These are phyloP conservation scores for Rhinolophus sinicus DNA, from an alignment of 2,113 vertebrate species.

Conservation along the genomic window DNA sequence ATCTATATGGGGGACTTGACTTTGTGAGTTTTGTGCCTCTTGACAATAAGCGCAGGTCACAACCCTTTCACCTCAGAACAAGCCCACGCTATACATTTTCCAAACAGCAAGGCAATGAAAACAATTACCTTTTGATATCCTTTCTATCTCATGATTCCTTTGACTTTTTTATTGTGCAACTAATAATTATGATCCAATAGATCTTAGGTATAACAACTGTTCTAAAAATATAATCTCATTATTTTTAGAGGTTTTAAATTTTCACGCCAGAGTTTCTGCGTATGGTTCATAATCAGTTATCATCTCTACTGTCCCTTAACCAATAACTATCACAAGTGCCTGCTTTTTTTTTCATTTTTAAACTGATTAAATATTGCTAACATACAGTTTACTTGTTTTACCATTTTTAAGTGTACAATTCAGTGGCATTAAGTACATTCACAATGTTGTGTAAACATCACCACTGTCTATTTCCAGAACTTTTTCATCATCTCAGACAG, in stretches of 20 bases:
- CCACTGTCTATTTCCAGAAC: background rate
- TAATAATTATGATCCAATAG: constrained; percentile 47
- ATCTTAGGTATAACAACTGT: background rate
- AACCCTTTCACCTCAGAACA: background rate
- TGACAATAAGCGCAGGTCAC: background rate
- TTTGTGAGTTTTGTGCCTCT: background rate
- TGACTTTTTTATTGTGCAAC: constrained; percentile 33
- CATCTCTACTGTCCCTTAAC: background rate
- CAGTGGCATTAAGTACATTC: background rate
- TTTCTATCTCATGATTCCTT: background rate
- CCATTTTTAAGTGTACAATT: background rate
- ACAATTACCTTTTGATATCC: constrained; percentile 7
- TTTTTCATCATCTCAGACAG: background rate
- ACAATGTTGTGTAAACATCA: background rate
- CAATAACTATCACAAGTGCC: background rate
- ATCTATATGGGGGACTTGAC: background rate
- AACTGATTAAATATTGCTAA: background rate
- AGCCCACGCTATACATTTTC: background rate
- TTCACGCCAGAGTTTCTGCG: background rate
- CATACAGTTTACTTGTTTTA: constrained; percentile 2
- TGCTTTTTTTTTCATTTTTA: background rate
- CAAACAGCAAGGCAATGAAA: background rate
- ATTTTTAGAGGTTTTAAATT: constrained; percentile 45
- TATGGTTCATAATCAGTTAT: background rate
- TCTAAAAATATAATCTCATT: constrained; percentile 42